Evolutionary conservation across 2,797 vertebrate species (phyloP).

Genomic region (Chiroxiphia lanceolata): DNA sequence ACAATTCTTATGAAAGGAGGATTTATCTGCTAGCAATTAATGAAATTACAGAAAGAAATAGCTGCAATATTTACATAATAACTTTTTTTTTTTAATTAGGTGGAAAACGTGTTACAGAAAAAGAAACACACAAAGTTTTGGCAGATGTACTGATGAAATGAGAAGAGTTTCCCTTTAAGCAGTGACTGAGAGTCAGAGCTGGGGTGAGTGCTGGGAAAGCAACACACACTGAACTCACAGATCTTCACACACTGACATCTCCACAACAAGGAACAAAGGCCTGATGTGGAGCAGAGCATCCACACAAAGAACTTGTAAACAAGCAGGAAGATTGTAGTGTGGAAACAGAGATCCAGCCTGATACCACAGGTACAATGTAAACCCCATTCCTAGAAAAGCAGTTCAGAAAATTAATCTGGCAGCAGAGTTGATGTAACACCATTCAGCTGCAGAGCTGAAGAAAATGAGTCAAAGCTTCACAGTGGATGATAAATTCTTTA

Average conservation of each 20-base stretch:
- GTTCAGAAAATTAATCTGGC: background rate
- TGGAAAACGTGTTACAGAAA: background rate
- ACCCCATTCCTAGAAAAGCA: background rate
- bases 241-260: background rate
- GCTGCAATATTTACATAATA: background rate
- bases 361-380: background rate
- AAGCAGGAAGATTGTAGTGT: background rate
- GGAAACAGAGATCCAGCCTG: background rate
- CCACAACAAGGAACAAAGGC: background rate
- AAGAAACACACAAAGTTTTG: background rate
- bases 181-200: background rate
- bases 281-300: background rate
- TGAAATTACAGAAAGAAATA: background rate
- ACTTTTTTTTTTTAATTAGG: background rate
- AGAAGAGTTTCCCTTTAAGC: background rate
- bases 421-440: fast-evolving
- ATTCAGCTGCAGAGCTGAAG: background rate
- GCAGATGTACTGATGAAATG: background rate
- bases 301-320: background rate
- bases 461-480: background rate
- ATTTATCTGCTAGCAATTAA: background rate
- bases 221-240: background rate
- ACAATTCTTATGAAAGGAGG: background rate
- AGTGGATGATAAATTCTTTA: background rate
- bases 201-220: background rate